Conservation (phyloP, 2,888 invertebrate genomes). For the Dryobotodes eremita region DNA sequence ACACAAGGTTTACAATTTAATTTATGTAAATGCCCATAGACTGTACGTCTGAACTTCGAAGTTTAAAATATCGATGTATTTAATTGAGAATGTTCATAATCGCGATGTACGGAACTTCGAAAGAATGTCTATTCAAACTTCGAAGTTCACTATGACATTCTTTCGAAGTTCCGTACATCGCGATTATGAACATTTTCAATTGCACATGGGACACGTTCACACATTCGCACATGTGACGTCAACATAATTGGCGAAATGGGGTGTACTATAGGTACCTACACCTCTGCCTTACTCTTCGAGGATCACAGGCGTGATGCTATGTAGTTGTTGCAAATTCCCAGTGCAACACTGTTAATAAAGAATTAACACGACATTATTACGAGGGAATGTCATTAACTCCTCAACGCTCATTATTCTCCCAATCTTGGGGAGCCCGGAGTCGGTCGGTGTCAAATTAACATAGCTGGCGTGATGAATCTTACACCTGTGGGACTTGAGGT, state of each 20-base stretch:
- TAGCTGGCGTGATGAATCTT: constrained; percentile 77
- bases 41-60: too few relatives aligned
- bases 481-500: constrained; percentile 54
- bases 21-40: too few relatives aligned
- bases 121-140: too few relatives aligned
- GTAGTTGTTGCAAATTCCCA: not conserved
- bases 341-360: constrained; percentile 35
- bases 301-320: too few relatives aligned
- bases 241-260: not conserved
- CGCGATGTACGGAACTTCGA: too few relatives aligned
- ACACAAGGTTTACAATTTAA: constrained; percentile 5
- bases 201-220: too few relatives aligned
- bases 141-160: too few relatives aligned
- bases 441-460: constrained; percentile 64
- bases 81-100: too few relatives aligned
- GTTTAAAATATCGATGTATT: too few relatives aligned
- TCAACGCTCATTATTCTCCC: constrained; percentile 50
- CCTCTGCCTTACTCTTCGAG: not conserved
- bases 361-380: constrained; percentile 46
- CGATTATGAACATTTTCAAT: too few relatives aligned
- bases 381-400: constrained; percentile 41
- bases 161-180: too few relatives aligned
- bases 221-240: too few relatives aligned
- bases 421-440: constrained; percentile 40
- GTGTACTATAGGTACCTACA: not conserved